Conservation (phyloP, 2,113 vertebrate genomes). For the Vidua macroura region DNA sequence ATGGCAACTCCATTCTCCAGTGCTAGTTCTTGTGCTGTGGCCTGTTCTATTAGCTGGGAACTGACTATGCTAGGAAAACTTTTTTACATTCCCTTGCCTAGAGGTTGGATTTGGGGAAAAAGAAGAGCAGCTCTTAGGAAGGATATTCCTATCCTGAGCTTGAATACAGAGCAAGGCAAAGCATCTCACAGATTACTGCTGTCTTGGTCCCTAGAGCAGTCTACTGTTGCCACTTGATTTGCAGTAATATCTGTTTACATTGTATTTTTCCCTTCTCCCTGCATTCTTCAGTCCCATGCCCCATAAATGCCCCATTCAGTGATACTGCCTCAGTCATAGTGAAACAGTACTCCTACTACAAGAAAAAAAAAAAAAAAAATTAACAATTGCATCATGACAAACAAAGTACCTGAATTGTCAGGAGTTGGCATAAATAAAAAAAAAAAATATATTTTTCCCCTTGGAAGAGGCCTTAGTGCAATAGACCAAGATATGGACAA, state of each 20-base stretch:
- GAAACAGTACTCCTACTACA: neutral
- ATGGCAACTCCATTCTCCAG: neutral
- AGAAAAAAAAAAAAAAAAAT: neutral
- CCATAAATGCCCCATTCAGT: neutral
- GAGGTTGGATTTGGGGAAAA: neutral
- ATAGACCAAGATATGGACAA: neutral
- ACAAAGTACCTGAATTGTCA: neutral
- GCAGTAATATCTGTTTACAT: neutral
- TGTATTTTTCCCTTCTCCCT: fast-evolving
- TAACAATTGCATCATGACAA: neutral
- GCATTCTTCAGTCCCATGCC: neutral
- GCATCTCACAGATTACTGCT: neutral
- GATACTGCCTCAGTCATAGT: neutral
- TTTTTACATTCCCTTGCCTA: neutral
- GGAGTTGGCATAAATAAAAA: neutral
- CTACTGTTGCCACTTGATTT: neutral
- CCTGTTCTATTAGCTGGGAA: neutral
- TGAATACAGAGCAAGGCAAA: neutral
- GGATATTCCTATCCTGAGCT: neutral
- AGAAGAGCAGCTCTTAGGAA: neutral
- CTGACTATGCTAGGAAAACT: neutral
- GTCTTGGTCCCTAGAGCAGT: neutral
- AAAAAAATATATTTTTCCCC: neutral
- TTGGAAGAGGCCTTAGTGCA: neutral
- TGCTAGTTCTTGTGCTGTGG: neutral